A percentile compares a stretch with the other conserved stretches of the same genome.
phyloP scores from a whole-genome alignment of 2,888 invertebrate genomes.

The Theodoxus fluviatilis region DNA sequence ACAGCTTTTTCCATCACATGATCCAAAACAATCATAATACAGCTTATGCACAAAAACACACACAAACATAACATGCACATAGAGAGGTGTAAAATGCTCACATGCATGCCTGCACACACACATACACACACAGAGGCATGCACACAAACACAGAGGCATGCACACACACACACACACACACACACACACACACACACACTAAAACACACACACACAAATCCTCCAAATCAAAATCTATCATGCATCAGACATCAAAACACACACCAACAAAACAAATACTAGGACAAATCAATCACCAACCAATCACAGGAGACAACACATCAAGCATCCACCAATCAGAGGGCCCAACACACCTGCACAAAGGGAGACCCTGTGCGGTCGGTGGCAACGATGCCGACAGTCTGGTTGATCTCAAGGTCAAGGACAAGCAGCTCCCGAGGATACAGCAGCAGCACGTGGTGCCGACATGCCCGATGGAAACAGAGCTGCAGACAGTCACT shows the following conservation, averaged over 20 bases:
- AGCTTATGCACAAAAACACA: no score
- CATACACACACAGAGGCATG: no score
- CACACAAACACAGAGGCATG: no score
- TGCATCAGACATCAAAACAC: no score
- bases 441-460: slow-evolving; percentile 70
- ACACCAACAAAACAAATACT: no score
- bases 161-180: not conserved
- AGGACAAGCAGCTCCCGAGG: slow-evolving; percentile 70
- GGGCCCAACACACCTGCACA: slow-evolving; percentile 65
- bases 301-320: not conserved
- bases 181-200: not conserved
- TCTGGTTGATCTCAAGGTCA: slow-evolving; percentile 70
- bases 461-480: slow-evolving; percentile 68
- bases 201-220: not conserved
- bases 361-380: slow-evolving; percentile 70
- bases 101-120: not conserved
- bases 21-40: no score
- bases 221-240: no score
- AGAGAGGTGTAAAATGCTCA: no score
- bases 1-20: no score
- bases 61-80: no score
- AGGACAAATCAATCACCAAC: not conserved
- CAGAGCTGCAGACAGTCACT: slow-evolving; percentile 69
- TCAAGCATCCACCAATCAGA: no score
- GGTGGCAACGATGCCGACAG: slow-evolving; percentile 68